Base-by-base conservation (phyloP, 2,888 invertebrate genomes). In the Philopedon plagiatum region DNA sequence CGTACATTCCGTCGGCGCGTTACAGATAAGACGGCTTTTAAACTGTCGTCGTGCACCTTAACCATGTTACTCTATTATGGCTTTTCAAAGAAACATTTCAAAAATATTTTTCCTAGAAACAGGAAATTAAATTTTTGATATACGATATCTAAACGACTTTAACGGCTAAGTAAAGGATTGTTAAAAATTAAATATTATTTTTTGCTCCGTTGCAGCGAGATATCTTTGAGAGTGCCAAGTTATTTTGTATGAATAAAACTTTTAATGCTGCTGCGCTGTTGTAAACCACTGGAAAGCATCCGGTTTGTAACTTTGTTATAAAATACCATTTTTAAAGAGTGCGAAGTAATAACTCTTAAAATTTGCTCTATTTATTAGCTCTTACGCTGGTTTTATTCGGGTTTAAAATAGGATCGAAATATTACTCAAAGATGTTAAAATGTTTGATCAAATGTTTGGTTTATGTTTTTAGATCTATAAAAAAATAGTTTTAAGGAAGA, bases 61-160 rank as follows among this genome's bases (percentile, higher is more conserved):
- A 64, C 70, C 69, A 57, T 44, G 68, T 68, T 68, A 64, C 57
- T 29, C 51, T 71, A 63, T 71, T 75, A 73, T 66, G 64, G 73
- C 75, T 74, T 73, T 75, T 71, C 75, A 75, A 75, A 75, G 65
- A 66, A 72, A 60, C 71, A 69, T 74, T 71, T 68, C 62, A 57
- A 69, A 66, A 66, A 70, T 75, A 74, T 75, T 75, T 74, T 61
- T 63, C 68, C 73, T 71, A 74, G 68, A 58, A 71, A 71, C 75
- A 71, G 75, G 75, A 75, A 75, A 75, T 75, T 73, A 75, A 60
- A 73, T 73, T 75, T 75, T 73, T 75, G 75, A 75, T 74, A 68
- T 71, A 74, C 70, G 73, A 68, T 72, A 75, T 72, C 75, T 75
- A 75, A 75, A 71, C 75, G 72, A 75, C 75, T 75, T 72, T 75